A percentile compares a stretch with the other conserved stretches of the same genome.
phyloP scores from a whole-genome alignment of 2,888 invertebrate species.

The Athalia rosae region DNA sequence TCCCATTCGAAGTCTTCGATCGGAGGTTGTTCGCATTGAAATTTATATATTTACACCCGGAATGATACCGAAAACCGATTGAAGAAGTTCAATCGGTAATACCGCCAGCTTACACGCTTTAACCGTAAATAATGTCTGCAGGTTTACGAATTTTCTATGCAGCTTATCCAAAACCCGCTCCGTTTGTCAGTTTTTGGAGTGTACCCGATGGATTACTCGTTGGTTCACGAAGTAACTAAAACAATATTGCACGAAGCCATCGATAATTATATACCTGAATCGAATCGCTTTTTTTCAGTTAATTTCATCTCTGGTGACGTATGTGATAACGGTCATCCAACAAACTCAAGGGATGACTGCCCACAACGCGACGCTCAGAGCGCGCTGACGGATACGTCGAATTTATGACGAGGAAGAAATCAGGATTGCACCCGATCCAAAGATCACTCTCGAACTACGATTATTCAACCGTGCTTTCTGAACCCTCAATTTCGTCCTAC shows the following conservation, averaged over 20 bases:
- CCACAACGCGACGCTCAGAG: background rate
- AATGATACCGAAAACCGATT: background rate
- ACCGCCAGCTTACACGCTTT: background rate
- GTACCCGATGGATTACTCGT: constrained; percentile 32
- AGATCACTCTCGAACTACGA: too few relatives aligned
- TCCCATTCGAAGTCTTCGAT: constrained; percentile 1
- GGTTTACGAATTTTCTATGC: constrained; percentile 39
- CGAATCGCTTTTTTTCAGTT: constrained; percentile 3
- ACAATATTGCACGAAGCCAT: background rate
- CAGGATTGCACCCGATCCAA: too few relatives aligned
- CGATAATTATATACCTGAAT: background rate
- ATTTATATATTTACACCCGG: too few relatives aligned
- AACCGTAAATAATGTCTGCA: constrained; percentile 6
- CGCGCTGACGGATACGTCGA: background rate
- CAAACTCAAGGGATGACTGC: too few relatives aligned
- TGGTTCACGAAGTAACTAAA: constrained; percentile 33
- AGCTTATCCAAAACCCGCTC: constrained; percentile 42
- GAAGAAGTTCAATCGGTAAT: background rate
- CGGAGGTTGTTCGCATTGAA: background rate
- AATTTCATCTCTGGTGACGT: background rate
- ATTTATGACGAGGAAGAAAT: too few relatives aligned
- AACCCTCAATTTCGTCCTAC: too few relatives aligned
- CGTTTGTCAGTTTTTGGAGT: constrained; percentile 31
- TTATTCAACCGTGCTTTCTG: too few relatives aligned
- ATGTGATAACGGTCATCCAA: background rate